phyloP scores from a whole-genome alignment of 30 jellyfish, hydroid and myxozoan species.

The Aurelia sp. region DNA sequence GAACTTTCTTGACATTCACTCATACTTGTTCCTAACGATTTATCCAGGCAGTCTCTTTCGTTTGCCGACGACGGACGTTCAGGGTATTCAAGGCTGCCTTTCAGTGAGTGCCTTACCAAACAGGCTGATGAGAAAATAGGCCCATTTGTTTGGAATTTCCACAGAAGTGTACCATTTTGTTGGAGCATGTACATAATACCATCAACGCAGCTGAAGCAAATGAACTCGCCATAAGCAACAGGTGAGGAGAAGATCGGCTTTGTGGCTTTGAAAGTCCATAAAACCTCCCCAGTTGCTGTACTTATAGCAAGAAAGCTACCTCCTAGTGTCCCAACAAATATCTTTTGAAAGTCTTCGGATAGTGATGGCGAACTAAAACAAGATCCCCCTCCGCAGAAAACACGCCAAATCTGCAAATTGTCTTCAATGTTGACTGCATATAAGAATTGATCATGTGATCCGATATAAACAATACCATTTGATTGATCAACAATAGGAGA shows the following conservation, averaged over 20 bases:
- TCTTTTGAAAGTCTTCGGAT: constrained; percentile 9
- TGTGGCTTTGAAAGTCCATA: constrained; percentile 45
- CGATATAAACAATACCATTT: constrained; percentile 68
- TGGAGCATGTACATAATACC: constrained; percentile 36
- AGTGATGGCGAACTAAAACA: constrained; percentile 79
- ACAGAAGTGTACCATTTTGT: constrained; percentile 39
- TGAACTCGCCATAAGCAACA: constrained; percentile 4
- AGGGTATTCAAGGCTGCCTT: no score
- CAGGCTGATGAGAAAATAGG: constrained; percentile 91
- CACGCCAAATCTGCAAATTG: constrained; percentile 38
- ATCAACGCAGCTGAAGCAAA: constrained; percentile 73
- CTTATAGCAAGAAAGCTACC: constrained; percentile 42
- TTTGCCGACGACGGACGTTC: no score
- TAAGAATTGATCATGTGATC: constrained; percentile 79
- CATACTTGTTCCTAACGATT: no score
- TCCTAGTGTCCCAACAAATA: constrained; percentile 66
- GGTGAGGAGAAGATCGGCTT: constrained; percentile 92
- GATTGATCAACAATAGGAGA: constrained; percentile 53
- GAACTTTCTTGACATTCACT: no score
- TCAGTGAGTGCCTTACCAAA: not conserved
- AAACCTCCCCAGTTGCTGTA: constrained; percentile 40
- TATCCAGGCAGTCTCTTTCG: no score
- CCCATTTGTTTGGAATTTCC: constrained; percentile 72
- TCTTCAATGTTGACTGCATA: constrained; percentile 64
- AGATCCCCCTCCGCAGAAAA: constrained; percentile 69